phyloP scores from a whole-genome alignment of 1,140 invertebrate genomes.

The Paralvinella palmiformis region DNA sequence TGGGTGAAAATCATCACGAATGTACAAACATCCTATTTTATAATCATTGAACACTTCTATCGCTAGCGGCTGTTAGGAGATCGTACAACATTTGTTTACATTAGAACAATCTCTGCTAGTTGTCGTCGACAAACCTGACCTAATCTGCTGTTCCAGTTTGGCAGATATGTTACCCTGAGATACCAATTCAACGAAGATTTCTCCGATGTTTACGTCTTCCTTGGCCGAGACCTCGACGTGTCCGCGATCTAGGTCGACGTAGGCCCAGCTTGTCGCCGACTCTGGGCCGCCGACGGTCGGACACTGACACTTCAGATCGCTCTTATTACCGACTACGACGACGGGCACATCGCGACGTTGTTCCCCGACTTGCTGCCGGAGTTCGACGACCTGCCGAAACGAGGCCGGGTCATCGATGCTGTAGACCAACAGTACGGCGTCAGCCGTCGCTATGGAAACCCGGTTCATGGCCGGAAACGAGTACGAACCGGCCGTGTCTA shows the following conservation, averaged over 20 bases:
- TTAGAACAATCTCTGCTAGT: no score
- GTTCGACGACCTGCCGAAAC: constrained; percentile 14
- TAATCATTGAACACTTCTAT: no score
- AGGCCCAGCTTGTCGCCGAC: background rate
- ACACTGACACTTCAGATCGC: background rate
- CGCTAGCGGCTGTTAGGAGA: no score
- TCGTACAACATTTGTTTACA: no score
- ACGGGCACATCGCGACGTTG: constrained; percentile 1
- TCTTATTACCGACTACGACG: constrained; percentile 11
- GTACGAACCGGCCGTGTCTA: constrained; percentile 89
- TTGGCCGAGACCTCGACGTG: constrained; percentile 85
- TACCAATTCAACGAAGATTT: constrained; percentile 67
- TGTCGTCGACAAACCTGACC: no score
- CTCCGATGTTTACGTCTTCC: constrained; percentile 69
- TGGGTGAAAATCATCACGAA: no score
- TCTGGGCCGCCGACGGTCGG: background rate
- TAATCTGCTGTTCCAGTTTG: no score
- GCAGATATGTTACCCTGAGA: constrained; percentile 84
- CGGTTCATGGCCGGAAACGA: constrained; percentile 99
- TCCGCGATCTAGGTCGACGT: constrained; percentile 47
- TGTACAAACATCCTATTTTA: no score
- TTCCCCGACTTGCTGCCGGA: constrained; percentile 1
- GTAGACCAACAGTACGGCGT: constrained; percentile 55
- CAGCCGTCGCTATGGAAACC: constrained; percentile 90
- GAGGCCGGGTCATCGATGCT: constrained; percentile 46